These are phyloP conservation scores for Heptranchias perlo DNA, from an alignment of 2,113 vertebrate genomes.

Conservation along the genomic window DNA sequence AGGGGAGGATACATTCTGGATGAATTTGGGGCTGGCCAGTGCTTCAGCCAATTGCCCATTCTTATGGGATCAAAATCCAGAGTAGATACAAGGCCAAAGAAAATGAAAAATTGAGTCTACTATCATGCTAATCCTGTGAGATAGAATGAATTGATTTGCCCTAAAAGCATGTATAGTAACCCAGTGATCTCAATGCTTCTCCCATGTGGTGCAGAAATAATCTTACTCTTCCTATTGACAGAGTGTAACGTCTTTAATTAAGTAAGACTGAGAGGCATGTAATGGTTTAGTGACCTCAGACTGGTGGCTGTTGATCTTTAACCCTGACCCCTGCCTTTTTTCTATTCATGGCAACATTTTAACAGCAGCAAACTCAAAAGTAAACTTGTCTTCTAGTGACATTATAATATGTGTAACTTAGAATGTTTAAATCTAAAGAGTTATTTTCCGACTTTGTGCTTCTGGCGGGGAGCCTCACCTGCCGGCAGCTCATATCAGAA, in stretches of 20 bases:
- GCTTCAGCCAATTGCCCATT: neutral
- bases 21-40: neutral
- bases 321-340: neutral
- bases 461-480: neutral
- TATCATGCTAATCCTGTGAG: conserved; percentile 24
- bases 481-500: neutral
- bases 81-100: neutral
- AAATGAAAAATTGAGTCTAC: neutral
- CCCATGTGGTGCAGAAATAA: conserved; percentile 21
- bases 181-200: neutral
- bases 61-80: neutral
- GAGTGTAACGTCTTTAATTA: conserved; percentile 32
- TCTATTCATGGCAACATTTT: neutral
- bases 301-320: conserved; percentile 27
- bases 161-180: neutral
- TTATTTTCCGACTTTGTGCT: neutral
- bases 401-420: neutral
- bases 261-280: conserved; percentile 26
- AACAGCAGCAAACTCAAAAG: neutral
- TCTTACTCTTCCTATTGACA: conserved; percentile 33
- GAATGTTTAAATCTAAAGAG: neutral
- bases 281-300: conserved; percentile 24
- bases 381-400: neutral
- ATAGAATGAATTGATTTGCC: conserved; percentile 32
- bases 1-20: neutral